Percentiles rank a stretch among this genome's conserved stretches.
Conservation (phyloP, 2,797 vertebrate species). For the Notamacropus eugenii region DNA sequence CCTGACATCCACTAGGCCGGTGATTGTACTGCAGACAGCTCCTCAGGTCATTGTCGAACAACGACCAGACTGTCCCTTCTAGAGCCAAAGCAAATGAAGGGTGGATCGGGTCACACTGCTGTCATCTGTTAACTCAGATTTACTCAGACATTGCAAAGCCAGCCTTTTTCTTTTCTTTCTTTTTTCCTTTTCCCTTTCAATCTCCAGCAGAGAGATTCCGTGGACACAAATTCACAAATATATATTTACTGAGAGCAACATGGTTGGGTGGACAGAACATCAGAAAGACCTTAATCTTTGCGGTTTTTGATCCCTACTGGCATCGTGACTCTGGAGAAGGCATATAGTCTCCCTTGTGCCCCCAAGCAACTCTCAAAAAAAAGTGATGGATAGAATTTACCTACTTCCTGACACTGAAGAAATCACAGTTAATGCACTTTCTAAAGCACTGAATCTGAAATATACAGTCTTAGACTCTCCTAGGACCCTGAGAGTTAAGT, state of each 20-base stretch:
- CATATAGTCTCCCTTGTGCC: neutral
- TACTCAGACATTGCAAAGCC: neutral
- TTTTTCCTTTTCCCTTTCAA: neutral
- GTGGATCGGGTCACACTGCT: neutral
- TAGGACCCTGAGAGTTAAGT: neutral
- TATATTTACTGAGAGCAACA: neutral
- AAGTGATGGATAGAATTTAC: neutral
- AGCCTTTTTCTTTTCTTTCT: neutral
- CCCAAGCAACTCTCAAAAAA: neutral
- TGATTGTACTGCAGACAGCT: neutral
- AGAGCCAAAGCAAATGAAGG: neutral
- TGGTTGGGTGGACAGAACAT: neutral
- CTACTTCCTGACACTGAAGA: neutral
- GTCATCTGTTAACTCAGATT: neutral
- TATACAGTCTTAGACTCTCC: neutral
- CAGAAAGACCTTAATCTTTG: neutral
- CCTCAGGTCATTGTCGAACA: neutral
- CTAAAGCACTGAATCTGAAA: neutral
- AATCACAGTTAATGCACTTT: neutral
- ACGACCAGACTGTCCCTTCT: neutral
- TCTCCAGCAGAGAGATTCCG: neutral
- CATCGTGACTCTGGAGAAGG: neutral
- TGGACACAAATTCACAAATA: neutral
- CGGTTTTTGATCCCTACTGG: neutral
- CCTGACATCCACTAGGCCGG: neutral